A percentile compares a stretch with the other conserved stretches of the same genome.
These are phyloP conservation scores for Anoplius nigerrimus DNA, from an alignment of 2,888 invertebrate species.

Conservation along the genomic window DNA sequence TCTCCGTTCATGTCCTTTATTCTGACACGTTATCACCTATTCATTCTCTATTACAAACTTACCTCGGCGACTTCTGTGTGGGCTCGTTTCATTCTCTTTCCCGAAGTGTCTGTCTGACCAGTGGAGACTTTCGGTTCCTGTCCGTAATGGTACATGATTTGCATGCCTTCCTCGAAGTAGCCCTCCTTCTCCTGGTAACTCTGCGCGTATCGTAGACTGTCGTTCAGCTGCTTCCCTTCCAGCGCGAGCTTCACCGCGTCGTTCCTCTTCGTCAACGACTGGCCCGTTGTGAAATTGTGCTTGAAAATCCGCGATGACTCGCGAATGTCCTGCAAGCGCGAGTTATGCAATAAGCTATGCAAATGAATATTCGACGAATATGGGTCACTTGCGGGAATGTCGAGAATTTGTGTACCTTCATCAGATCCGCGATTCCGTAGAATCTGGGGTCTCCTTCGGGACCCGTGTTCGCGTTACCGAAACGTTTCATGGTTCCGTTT, in stretches of 20 bases:
- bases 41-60: slow-evolving; percentile 9
- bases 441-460: slow-evolving; percentile 51
- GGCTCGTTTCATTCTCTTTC: slow-evolving; percentile 58
- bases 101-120: slow-evolving; percentile 14
- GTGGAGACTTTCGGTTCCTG: slow-evolving; percentile 19
- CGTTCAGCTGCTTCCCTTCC: slow-evolving; percentile 60
- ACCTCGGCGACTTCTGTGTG: slow-evolving; percentile 41
- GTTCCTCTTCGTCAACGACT: slow-evolving; percentile 65
- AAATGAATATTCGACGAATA: not conserved
- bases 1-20: not conserved
- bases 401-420: slow-evolving; percentile 50
- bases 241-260: slow-evolving; percentile 58
- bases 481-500: slow-evolving; percentile 54
- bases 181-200: slow-evolving; percentile 69
- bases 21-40: too few species aligned
- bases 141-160: slow-evolving; percentile 68
- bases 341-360: slow-evolving; percentile 11
- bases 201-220: slow-evolving; percentile 67
- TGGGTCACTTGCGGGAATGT: too few species aligned
- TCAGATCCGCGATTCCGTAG: slow-evolving; percentile 60
- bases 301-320: slow-evolving; percentile 60
- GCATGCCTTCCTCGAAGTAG: slow-evolving; percentile 71
- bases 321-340: slow-evolving; percentile 58
- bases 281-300: slow-evolving; percentile 70
- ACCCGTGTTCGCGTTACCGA: slow-evolving; percentile 60